Evolutionary conservation across 2,888 invertebrate genomes (phyloP), one percentile per base, ranked within the genome.

Genomic region (Agrochola lota): DNA sequence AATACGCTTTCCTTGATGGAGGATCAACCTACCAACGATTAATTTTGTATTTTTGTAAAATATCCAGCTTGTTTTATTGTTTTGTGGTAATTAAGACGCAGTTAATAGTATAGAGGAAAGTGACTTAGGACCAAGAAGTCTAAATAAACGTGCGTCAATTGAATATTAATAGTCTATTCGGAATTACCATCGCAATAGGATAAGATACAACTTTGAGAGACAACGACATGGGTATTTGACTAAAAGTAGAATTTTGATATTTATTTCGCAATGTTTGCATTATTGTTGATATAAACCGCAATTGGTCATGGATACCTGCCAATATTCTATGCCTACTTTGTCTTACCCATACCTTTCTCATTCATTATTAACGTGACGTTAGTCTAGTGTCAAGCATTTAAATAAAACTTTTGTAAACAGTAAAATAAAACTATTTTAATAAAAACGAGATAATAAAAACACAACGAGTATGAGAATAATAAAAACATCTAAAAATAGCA

Each of bases 1-100:
- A 95, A 93, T 92, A 92, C 94, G 93, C 94, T 94, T 94, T 92
- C 93, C 94, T 93, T 92, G 85, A 87, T 90, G 91, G 91, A 91
- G 92, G 92, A 90, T 91, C 90, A 93, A 87, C 93, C 91, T 91
- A 93, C 94, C 94, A 91, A 93, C 90, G 89, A 93, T 95, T 95
- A 85, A 86, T 94, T 95, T 95, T 93, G 92, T 94, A 94, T 92
- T 94, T 94, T 94, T 93, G 93, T 94, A 94, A 92, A 91, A 87
- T 89, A 91, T 91, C 93, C 93, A 91, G 94, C 93, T 94, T 94
- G 78, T 86, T 94, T 93, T 91, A 83, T 94, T 93, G 80, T 89
- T 90, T 93, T 91, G 87, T 88, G 87, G 88, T 85, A 90, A 90
- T 91, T 92, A 91, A 90, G 91, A 91, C 90, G 93, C 92, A 90